Conservation (phyloP, 1,140 invertebrate genomes). For the Aphis gossypii region DNA sequence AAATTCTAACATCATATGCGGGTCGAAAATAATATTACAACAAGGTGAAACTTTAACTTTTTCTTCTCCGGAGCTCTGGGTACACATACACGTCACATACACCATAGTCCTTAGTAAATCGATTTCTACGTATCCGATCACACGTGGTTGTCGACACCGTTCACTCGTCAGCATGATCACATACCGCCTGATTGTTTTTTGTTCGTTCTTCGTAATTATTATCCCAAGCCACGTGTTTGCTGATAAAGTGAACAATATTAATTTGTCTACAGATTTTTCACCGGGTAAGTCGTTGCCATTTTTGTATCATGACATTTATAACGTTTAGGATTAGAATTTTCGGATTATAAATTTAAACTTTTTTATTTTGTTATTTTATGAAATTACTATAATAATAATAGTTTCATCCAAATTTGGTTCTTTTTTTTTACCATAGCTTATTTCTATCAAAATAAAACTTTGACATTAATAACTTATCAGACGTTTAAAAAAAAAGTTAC, state of each 20-base stretch:
- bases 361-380: neutral
- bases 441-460: neutral
- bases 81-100: neutral
- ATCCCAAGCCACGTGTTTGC: neutral
- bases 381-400: neutral
- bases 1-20: neutral
- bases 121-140: constrained; percentile 26
- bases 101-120: neutral
- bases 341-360: neutral
- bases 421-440: neutral
- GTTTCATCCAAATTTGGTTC: neutral
- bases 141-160: neutral
- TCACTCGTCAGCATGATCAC: constrained; percentile 32
- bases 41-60: constrained; percentile 38
- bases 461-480: neutral
- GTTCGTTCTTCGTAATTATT: neutral
- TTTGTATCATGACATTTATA: neutral
- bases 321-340: neutral
- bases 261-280: neutral
- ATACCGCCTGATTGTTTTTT: constrained; percentile 1
- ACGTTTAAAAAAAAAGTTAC: neutral
- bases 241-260: neutral
- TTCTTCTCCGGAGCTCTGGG: neutral
- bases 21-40: neutral
- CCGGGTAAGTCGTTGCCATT: neutral